Evolutionary conservation across 2,888 invertebrate species (phyloP), one percentile per base, ranked within the genome.

Genomic region (Amphipoea oculea): DNA sequence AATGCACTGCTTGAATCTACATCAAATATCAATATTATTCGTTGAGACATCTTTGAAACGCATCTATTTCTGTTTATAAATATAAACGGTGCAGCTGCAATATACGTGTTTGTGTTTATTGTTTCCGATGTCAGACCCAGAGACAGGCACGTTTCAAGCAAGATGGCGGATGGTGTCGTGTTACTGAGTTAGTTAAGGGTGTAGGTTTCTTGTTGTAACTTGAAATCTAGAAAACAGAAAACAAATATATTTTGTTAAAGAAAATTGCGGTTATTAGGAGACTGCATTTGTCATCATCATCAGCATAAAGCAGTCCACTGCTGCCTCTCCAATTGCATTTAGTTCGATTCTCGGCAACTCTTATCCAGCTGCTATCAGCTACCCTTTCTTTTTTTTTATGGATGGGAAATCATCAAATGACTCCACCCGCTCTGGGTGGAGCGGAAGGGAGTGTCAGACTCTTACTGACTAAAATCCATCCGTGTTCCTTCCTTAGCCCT

Each of bases 111-210:
- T 88, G 72, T 60, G 14, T 71, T 73, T 65, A 81, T 75, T 71
- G 82, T 78, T 81, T 72, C 60, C 73, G 69, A 78, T 74, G 71
- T 68, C 68, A 73, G 65, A 72, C 48, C 45, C 69, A 78, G 80
- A 81, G 78, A 62, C 51, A 40, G 73, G 66, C 86, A 81, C 78
- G 87, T 77, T 86, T 65, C 84, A 76, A 83, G 17, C 42, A 66
- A 69, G n/a, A 84, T 54, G 36, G 54, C 2, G 63, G 63, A 0
- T 23, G 7, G 42, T 54, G 20, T 65, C 2, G 6, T 23, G 48
- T 82, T 82, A 48, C 57, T 12, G 17, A 14, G n/a, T 54, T 84
- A 36, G 20, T 66, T 67, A 36, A 51, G 14, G 4, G 23, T 62
- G 62, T n/a, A 36, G 1, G 5, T 20, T 57, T 60, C 12, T 54